phyloP scores from a whole-genome alignment of 1,140 invertebrate genomes.

The Holotrichia oblita region DNA sequence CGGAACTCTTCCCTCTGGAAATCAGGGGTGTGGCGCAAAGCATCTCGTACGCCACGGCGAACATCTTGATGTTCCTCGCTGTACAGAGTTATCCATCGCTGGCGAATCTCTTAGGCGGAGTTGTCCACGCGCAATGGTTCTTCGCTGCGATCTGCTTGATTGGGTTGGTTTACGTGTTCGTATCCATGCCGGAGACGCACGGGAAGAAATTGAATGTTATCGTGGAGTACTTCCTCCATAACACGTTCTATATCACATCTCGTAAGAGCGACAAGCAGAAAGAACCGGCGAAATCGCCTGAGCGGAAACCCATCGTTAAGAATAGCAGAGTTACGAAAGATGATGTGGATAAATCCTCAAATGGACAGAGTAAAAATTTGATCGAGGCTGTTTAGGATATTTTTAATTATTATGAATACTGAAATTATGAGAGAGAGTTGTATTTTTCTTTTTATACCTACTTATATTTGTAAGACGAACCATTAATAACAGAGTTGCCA shows the following conservation, averaged over 20 bases:
- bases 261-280: conserved; percentile 39
- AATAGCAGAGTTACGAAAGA: conserved; percentile 33
- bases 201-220: conserved; percentile 75
- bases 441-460: conserved; percentile 1
- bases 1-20: conserved; percentile 69
- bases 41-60: conserved; percentile 62
- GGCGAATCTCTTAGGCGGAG: conserved; percentile 63
- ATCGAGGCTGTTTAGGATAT: background rate
- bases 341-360: conserved; percentile 32
- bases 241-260: conserved; percentile 57
- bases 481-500: background rate
- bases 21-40: conserved; percentile 69
- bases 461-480: background rate
- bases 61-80: conserved; percentile 66
- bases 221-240: conserved; percentile 67
- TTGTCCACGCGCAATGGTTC: conserved; percentile 72
- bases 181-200: conserved; percentile 78
- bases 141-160: conserved; percentile 72
- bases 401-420: background rate
- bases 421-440: background rate
- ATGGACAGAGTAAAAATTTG: conserved; percentile 33
- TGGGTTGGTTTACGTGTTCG: conserved; percentile 67
- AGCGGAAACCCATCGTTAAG: conserved; percentile 44
- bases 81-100: conserved; percentile 64
- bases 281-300: conserved; percentile 1